A percentile compares a stretch with the other conserved stretches of the same genome.
These are phyloP conservation scores for Palloptera scutellata DNA, from an alignment of 2,888 invertebrate genomes.

Conservation along the genomic window DNA sequence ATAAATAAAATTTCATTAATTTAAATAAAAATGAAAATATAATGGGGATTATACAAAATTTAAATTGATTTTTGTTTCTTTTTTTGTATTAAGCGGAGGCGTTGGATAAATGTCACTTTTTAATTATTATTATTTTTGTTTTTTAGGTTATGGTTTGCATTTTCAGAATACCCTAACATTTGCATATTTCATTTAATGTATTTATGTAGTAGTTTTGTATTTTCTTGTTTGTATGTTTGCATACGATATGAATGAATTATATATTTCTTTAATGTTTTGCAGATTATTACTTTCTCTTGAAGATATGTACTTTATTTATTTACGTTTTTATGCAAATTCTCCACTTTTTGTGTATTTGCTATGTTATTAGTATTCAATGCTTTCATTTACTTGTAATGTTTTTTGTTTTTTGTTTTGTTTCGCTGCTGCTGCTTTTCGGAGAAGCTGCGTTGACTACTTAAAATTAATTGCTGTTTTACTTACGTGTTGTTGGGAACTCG, in stretches of 20 bases:
- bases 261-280: conserved; percentile 12
- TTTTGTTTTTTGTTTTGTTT: conserved; percentile 40
- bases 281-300: too few relatives aligned
- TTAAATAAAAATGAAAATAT: not conserved
- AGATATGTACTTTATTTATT: too few relatives aligned
- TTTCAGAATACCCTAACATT: not conserved
- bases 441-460: conserved; percentile 49
- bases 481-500: conserved; percentile 37
- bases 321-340: too few relatives aligned
- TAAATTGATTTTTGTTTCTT: conserved; percentile 20
- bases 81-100: conserved; percentile 12
- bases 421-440: conserved; percentile 33
- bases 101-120: conserved; percentile 33
- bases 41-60: not conserved
- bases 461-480: conserved; percentile 57
- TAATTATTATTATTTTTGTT: conserved; percentile 36
- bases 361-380: not conserved
- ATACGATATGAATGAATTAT: conserved; percentile 11
- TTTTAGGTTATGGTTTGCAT: conserved; percentile 9
- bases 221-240: conserved; percentile 3
- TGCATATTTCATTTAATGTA: conserved; percentile 6
- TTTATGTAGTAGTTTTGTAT: not conserved
- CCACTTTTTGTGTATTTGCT: conserved; percentile 6
- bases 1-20: not conserved
- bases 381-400: conserved; percentile 30